Evolutionary conservation across 64 coral and sea anemone species (phyloP), one percentile per base, ranked within the genome.

Genomic region (Montipora efflorescens): DNA sequence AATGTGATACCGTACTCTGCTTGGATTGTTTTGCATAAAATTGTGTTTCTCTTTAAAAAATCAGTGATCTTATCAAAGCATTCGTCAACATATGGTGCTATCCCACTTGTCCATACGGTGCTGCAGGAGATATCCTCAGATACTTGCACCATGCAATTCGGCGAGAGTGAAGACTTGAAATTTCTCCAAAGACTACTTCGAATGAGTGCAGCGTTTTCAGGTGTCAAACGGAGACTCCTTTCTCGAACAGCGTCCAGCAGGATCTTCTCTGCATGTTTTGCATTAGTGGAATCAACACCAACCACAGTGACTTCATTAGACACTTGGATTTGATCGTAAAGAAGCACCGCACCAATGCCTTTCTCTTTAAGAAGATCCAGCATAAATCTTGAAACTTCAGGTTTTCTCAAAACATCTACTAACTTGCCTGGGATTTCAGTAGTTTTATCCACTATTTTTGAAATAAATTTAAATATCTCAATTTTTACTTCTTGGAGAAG

Each of bases 71-170:
- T 28, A 0, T 28, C 1, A 28, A 28, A 28, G 28, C 28, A 28
- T 1, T 28, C 28, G 28, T 28, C 28, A 28, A 28, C 28, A 28
- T 28, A 1, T 0, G 0, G 0, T 28, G 20, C 44, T 11, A 79
- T 59, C 11, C 92, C 92, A 15, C 91, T 45, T 6, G 80, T 64
- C 91, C 91, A 87, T 3, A 93, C n/a, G 3, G 74, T 93, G 81
- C 61, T 79, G 43, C 59, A 21, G 19, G 20, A 49, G 8, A 21
- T 23, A 72, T 96, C 95, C n/a, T 67, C 59, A 12, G 20, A 28
- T 16, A 93, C 7, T 57, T 48, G 48, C 4, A 59, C 8, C 5
- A 79, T 80, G 2, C 46, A 71, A 7, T 5, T 43, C 79, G 58
- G 71, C 45, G 80, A 16, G 2, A 93, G 3, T 2, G 51, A 79